Conservation (phyloP, 2,888 invertebrate species). For the Hesperia comma region DNA sequence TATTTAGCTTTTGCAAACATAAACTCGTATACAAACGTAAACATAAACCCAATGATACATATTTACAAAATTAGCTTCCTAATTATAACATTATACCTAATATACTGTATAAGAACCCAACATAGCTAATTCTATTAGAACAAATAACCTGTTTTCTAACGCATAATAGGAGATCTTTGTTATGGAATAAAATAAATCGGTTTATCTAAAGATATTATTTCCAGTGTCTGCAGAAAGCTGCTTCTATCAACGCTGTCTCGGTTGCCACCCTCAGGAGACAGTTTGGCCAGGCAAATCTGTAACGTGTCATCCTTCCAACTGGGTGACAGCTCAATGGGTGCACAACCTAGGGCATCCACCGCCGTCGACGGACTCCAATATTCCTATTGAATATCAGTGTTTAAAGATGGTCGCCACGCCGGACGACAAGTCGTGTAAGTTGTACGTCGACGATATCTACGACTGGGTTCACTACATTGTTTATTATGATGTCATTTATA, state of each 20-base stretch:
- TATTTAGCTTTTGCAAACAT: too few relatives aligned
- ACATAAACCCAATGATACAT: too few relatives aligned
- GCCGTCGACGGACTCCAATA: constrained; percentile 67
- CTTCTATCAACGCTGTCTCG: constrained; percentile 69
- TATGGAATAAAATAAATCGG: not conserved
- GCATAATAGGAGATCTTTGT: too few relatives aligned
- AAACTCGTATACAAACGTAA: too few relatives aligned
- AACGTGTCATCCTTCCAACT: constrained; percentile 69
- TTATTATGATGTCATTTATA: constrained; percentile 29
- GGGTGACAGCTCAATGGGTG: constrained; percentile 74
- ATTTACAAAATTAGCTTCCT: too few relatives aligned
- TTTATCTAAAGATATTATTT: constrained; percentile 21
- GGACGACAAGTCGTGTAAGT: constrained; percentile 75
- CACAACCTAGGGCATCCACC: constrained; percentile 75
- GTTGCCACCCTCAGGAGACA: constrained; percentile 66
- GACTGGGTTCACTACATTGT: constrained; percentile 3
- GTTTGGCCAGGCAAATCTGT: constrained; percentile 54
- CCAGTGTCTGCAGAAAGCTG: constrained; percentile 70
- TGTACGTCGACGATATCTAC: constrained; percentile 33
- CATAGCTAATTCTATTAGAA: too few relatives aligned
- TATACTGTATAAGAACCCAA: too few relatives aligned
- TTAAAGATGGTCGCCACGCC: constrained; percentile 77
- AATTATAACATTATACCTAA: too few relatives aligned
- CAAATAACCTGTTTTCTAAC: too few relatives aligned
- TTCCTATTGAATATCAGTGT: constrained; percentile 73